Base-by-base conservation (phyloP, 2,888 invertebrate species). In the Andrena praecox region DNA sequence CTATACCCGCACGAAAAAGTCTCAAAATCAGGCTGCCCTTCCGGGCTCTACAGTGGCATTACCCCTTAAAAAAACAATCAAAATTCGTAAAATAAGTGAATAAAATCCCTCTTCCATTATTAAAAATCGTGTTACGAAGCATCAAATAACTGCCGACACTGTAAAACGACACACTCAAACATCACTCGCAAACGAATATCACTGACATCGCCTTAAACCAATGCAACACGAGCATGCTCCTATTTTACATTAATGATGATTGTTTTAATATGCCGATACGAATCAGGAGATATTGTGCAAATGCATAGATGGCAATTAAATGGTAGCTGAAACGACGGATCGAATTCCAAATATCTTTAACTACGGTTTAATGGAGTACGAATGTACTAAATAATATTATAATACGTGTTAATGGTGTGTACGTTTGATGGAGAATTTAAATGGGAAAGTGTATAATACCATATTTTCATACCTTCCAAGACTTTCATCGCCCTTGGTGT, bases 401-500 rank as follows among this genome's bases (percentile, higher is more conserved):
- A 52, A 24, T 29, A 7, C 1, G n/a, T 50, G 27, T 27, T 35
- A 33, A 33, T 64, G 10, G 31, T 7, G n/a, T 76, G 76, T 80
- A 76, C 67, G 54, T 63, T 52, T 8, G 12, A 20, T 8, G 31
- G n/a, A 60, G 50, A 78, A 69, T 60, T 29, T 24, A 52, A 42
- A 59, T 8, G 70, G 68, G 60, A 35, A 60, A 66, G 63, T 80
- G 52, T 48, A 70, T 66, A 59, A 74, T 71, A 68, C 74, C 64
- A 60, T 80, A 33, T 75, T 91, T 89, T 89, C 96, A 95, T 96
- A 97, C 97, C 97, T 97, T 95, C 98, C 98, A 90, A 98, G 95
- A 91, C 96, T 96, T 95, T 98, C 98, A 95, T 99, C 98, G 89
- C 96, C 96, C 94, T 96, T 96, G 91, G 96, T 96, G 91, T 98